Evolutionary conservation across 2,888 invertebrate species (phyloP).

Genomic region (Hypsopygia costalis): DNA sequence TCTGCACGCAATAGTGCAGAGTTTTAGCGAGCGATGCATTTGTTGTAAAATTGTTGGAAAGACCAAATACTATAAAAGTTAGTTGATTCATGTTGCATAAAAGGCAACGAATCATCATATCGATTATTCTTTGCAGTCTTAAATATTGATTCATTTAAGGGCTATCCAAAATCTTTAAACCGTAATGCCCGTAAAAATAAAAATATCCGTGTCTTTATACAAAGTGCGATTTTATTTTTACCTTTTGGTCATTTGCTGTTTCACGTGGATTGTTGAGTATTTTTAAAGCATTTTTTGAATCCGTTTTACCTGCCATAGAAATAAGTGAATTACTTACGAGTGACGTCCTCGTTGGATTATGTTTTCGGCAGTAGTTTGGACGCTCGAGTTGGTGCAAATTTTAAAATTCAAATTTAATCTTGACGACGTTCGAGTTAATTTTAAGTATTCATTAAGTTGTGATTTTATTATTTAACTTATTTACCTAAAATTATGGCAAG

Average conservation of each 20-base stretch:
- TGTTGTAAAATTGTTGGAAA: background rate
- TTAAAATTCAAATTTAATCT: conserved; percentile 49
- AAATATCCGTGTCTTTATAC: conserved; percentile 21
- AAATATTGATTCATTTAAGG: background rate
- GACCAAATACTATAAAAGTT: no score
- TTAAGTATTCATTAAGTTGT: conserved; percentile 79
- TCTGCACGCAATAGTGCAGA: no score
- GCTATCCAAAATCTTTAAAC: background rate
- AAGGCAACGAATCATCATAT: background rate
- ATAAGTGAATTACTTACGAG: conserved; percentile 66
- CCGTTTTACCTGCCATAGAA: conserved; percentile 76
- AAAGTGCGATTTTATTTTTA: conserved; percentile 41
- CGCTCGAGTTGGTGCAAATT: conserved; percentile 39
- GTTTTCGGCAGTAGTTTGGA: conserved; percentile 25
- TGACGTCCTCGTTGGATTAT: conserved; percentile 44
- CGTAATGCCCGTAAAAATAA: background rate
- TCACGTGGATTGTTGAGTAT: conserved; percentile 54
- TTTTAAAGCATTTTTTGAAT: conserved; percentile 66
- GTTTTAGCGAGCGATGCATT: background rate
- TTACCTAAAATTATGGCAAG: conserved; percentile 79
- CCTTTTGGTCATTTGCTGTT: conserved; percentile 50
- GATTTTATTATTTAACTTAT: conserved; percentile 78
- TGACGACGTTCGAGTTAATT: conserved; percentile 66
- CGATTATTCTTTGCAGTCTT: background rate
- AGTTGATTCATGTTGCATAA: background rate